Evolutionary conservation across 37 sponge, comb jelly and placozoan species (phyloP).

Genomic region (Geodia barretti): DNA sequence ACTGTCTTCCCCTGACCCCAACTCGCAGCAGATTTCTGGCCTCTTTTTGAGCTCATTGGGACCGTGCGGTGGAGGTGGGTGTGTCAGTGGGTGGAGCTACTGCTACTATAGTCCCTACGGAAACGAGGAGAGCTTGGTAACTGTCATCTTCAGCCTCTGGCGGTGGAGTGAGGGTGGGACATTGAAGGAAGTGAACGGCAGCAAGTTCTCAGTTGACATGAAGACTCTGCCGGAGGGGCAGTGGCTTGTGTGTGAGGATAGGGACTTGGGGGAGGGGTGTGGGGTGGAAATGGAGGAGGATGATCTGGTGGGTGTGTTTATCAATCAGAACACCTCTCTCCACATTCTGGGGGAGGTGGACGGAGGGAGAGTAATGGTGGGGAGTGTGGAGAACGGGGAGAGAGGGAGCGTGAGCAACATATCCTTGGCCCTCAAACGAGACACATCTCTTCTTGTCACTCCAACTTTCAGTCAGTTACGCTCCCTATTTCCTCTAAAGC

Average conservation of each 20-base stretch:
- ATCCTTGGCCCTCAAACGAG: too few relatives aligned
- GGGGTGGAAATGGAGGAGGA: neutral
- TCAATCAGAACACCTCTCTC: neutral
- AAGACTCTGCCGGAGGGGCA: too few relatives aligned
- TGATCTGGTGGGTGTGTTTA: neutral
- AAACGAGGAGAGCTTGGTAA: too few relatives aligned
- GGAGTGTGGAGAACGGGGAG: neutral
- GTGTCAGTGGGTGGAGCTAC: neutral
- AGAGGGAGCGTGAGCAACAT: neutral
- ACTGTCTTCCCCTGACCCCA: too few relatives aligned
- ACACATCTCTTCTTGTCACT: too few relatives aligned
- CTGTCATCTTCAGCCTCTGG: neutral
- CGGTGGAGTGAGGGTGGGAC: neutral
- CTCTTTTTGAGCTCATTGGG: too few relatives aligned
- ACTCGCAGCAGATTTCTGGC: too few relatives aligned
- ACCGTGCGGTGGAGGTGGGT: neutral
- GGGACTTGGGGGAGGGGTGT: neutral
- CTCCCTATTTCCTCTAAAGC: too few relatives aligned
- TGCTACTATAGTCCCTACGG: too few relatives aligned
- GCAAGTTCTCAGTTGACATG: too few relatives aligned
- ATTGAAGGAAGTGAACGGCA: too few relatives aligned
- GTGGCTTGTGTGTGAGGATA: neutral
- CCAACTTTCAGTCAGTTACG: too few relatives aligned
- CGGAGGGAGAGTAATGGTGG: neutral
- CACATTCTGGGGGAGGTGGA: neutral